Evolutionary conservation across 2,888 invertebrate genomes (phyloP).

Genomic region (Boloria selene): DNA sequence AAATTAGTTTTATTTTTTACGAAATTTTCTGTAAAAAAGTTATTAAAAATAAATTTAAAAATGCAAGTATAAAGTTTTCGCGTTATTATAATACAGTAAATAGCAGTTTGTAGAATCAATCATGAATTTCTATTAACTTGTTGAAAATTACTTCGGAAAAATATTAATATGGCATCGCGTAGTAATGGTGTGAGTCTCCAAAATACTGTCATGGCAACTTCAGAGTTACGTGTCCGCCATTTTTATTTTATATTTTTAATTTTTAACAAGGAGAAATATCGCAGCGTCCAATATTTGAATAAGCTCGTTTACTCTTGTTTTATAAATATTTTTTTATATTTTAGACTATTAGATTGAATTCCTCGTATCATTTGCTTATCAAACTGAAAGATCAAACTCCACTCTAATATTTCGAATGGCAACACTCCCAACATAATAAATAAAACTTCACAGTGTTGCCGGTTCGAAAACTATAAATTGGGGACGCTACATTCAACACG

Average conservation of each 20-base stretch:
- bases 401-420: constrained; percentile 9
- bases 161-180: too few relatives aligned
- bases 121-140: too few relatives aligned
- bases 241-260: constrained; percentile 39
- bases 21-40: too few relatives aligned
- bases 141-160: too few relatives aligned
- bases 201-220: constrained; percentile 44
- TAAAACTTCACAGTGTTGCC: constrained; percentile 13
- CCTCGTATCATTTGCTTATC: constrained; percentile 13
- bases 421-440: constrained; percentile 13
- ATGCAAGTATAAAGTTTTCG: too few relatives aligned
- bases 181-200: too few relatives aligned
- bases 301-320: constrained; percentile 28
- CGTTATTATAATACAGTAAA: too few relatives aligned
- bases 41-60: too few relatives aligned
- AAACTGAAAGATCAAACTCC: constrained; percentile 4
- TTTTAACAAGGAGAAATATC: constrained; percentile 41
- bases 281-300: constrained; percentile 35
- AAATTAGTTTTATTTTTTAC: too few relatives aligned
- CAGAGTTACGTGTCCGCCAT: constrained; percentile 37
- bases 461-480: neutral
- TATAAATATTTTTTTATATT: constrained; percentile 27
- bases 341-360: constrained; percentile 7
- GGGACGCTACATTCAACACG: constrained; percentile 47
- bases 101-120: too few relatives aligned